Percentiles rank a stretch among this genome's conserved stretches.
Conservation (phyloP, 1,140 invertebrate genomes). For the Aphis craccivora region DNA sequence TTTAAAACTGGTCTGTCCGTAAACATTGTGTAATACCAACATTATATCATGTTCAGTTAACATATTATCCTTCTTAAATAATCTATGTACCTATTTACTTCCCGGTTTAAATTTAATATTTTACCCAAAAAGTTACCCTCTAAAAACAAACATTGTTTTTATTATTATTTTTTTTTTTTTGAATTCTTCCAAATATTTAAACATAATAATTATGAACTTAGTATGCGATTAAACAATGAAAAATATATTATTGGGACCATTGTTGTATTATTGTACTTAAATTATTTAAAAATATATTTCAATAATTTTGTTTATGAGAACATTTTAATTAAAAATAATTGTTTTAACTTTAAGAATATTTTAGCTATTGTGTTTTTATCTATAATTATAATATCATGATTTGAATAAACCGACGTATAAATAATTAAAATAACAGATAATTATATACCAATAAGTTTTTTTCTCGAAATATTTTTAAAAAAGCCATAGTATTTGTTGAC, state of each 20-base stretch:
- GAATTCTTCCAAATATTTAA: not conserved
- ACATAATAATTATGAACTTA: not conserved
- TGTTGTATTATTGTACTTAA: not conserved
- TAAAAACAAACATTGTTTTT: not conserved
- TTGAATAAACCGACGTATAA: not conserved
- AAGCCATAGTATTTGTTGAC: no score
- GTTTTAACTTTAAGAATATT: not conserved
- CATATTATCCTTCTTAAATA: not conserved
- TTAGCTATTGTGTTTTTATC: not conserved
- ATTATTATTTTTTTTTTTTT: not conserved
- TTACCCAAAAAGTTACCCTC: not conserved
- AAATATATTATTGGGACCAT: not conserved
- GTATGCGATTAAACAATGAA: not conserved
- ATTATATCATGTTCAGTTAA: constrained; percentile 14
- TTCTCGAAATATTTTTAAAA: not conserved
- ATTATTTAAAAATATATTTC: not conserved
- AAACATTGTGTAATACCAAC: constrained; percentile 25
- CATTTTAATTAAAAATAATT: not conserved
- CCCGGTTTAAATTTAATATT: not conserved
- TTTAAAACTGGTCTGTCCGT: constrained; percentile 26
- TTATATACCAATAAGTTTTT: not conserved
- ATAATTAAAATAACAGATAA: not conserved
- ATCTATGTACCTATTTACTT: not conserved
- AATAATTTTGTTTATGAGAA: not conserved
- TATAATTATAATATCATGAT: not conserved